phyloP scores from a whole-genome alignment of 2,888 invertebrate species.

The Pasiphila rectangulata region DNA sequence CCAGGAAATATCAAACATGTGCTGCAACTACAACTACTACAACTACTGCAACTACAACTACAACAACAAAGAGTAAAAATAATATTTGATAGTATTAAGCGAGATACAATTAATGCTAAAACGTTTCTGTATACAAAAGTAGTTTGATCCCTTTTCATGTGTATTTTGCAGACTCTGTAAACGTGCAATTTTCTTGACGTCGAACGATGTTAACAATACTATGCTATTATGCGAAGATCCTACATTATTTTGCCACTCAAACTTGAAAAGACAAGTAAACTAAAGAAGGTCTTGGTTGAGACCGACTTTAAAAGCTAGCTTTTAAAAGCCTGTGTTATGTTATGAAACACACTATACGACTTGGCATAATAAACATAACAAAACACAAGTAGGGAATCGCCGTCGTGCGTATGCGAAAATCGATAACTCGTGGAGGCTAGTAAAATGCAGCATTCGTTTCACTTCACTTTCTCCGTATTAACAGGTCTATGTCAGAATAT shows the following conservation, averaged over 20 bases:
- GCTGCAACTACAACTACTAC: too few relatives aligned
- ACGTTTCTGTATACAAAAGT: conserved; percentile 51
- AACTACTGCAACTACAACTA: too few relatives aligned
- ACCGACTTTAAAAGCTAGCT: background rate
- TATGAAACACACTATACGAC: conserved; percentile 1
- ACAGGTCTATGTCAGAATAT: conserved; percentile 30
- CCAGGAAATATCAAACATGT: conserved; percentile 36
- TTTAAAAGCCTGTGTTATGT: conserved; percentile 1
- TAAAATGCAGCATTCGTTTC: conserved; percentile 17
- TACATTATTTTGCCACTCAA: conserved; percentile 4
- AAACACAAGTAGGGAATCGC: conserved; percentile 9
- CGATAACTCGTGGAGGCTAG: conserved; percentile 6
- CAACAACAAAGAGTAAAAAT: conserved; percentile 31
- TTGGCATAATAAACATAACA: conserved; percentile 12
- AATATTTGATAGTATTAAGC: conserved; percentile 42
- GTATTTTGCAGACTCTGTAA: conserved; percentile 37
- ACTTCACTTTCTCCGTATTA: conserved; percentile 26
- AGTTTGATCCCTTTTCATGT: conserved; percentile 41
- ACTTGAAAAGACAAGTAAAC: background rate
- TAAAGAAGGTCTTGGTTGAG: background rate
- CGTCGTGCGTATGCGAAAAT: conserved; percentile 17
- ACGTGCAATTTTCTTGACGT: conserved; percentile 43
- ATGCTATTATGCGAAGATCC: background rate
- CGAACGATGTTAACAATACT: conserved; percentile 32
- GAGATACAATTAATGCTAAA: conserved; percentile 47